These are phyloP conservation scores for Dioctria rufipes DNA, from an alignment of 2,888 invertebrate genomes.

Conservation along the genomic window DNA sequence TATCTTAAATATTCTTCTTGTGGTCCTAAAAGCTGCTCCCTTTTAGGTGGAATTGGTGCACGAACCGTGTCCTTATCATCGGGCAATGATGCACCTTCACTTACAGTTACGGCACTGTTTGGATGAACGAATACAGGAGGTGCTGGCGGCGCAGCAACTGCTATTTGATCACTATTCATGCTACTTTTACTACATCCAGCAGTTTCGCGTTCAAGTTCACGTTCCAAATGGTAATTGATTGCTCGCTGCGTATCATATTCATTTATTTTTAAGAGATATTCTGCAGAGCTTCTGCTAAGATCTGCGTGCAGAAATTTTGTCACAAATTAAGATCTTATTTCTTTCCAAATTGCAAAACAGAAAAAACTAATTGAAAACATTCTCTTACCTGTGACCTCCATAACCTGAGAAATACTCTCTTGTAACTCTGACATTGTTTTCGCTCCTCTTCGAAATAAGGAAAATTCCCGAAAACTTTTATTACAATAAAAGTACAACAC, in stretches of 20 bases:
- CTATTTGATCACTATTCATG: not conserved
- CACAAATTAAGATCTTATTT: too few relatives aligned
- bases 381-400: constrained; percentile 67
- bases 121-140: constrained; percentile 29
- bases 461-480: too few relatives aligned
- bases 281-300: constrained; percentile 37
- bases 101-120: constrained; percentile 30
- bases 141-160: constrained; percentile 24
- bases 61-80: constrained; percentile 66
- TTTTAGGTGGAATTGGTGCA: constrained; percentile 69
- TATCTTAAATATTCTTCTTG: constrained; percentile 70
- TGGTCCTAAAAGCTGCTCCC: constrained; percentile 68
- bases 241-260: constrained; percentile 56
- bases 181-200: not conserved
- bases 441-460: not conserved
- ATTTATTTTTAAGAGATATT: constrained; percentile 51
- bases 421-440: constrained; percentile 1
- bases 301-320: constrained; percentile 29
- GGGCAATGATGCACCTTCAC: constrained; percentile 53
- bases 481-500: too few relatives aligned
- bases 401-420: constrained; percentile 64
- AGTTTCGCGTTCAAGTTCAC: not conserved
- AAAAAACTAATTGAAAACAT: not conserved
- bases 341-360: not conserved
- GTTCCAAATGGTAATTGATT: constrained; percentile 56